Base-by-base conservation (phyloP, 2,888 invertebrate species). In the Nesidiocoris tenuis region DNA sequence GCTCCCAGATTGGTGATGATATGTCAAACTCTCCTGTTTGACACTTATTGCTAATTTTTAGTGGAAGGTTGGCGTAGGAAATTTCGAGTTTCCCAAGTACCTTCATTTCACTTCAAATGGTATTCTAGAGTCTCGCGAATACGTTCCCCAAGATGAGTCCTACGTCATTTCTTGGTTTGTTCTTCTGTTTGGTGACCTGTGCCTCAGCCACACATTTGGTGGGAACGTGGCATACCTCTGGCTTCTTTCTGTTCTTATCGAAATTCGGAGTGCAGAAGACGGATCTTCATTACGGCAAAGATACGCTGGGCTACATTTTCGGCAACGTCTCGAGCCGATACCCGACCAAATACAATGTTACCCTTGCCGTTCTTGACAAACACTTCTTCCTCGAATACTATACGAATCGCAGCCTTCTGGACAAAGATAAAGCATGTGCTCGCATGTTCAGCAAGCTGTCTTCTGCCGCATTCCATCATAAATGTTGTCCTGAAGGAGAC, bases 191-290 rank as follows among this genome's bases (percentile, higher is more conserved):
- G 54, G n/a, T 54, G 57, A 57, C 39, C 63, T 54, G 18, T 16
- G 61, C 25, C n/a, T 72, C 63, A 3, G 25, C 75, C 16, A 78
- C 78, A 18, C 90, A 89, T 82, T 84, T 91, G 64, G 86, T 85
- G 79, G 91, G 91, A 57, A 87, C 86, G 3, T 91, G 90, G 83
- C 86, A 87, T 79, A 87, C 89, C 1, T 85, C 86, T 65, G 91
- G 93, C 65, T 94, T 94, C 84, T 96, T 96, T 83, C 91, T 92
- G 84, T 96, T 98, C 84, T 86, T 98, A 71, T 89, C 94, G 21
- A 97, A 97, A 84, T 98, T 97, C 84, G 98, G 97, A 76, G 95
- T 98, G 83, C 97, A 98, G 85, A 96, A 96, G 85, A 96, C 97
- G 16, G 94, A 95, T 84, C 88, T 90, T 61, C 91, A 94, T 83